Base-by-base conservation (phyloP, 2,888 invertebrate species). In the Idaea biselata region DNA sequence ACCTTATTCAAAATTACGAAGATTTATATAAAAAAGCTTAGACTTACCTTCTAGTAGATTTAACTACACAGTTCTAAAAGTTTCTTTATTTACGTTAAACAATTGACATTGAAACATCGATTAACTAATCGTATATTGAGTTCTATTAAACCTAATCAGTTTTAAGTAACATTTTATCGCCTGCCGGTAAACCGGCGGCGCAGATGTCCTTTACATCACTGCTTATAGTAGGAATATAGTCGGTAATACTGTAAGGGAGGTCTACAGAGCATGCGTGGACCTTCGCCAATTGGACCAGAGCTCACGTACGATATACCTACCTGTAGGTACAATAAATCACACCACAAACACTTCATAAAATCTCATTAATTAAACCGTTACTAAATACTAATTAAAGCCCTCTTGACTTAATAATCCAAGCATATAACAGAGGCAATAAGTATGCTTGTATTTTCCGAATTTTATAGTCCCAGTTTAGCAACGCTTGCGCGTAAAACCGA, bases 401-500 rank as follows among this genome's bases (percentile, higher is more conserved):
- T 44, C 8, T 44, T 44, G 8, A 44, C 14, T 4, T 14, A 44
- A 44, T 44, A 14, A 8, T 11, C 11, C 44, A 3, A 44, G 14
- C 14, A 44, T 44, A 44, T 14, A 44, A 44, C 7, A 8, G 3
- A 44, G 44, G 44, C 11, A 44, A 8, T 44, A 44, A 25, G 25
- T 25, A 25, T 5, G 25, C 25, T 44, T 44, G 0, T 44, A 44
- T 44, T 14, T 44, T 8, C 44, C 44, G 3, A 7, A 44, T 1
- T 44, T 0, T 2, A 44, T 8, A 11, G 1, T 25, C 5, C 44
- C 8, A 44, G 44, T 44, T 14, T 14, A 44, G 44, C 59, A 79
- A 89, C 91, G 91, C 91, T 83, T 91, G 91, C 91, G 91, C 90
- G 89, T 70, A 71, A 69, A 63, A 64, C 66, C 79, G 85, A 89